Conservation (phyloP, 2,113 vertebrate genomes). For the western clawed frog (Xenopus tropicalis) region UCB_Xtro_10.0 CM004448.2:42391501-42392000, state of each 20-base stretch:
- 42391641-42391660: background rate
- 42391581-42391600: background rate
- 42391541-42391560: background rate
- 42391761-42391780: too few species aligned
- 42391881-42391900: slow-evolving; percentile 97
- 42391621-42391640: background rate
- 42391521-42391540: background rate
- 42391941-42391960: slow-evolving; percentile 95
- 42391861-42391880: slow-evolving; percentile 98
- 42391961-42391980: slow-evolving; percentile 68
- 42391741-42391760: too few species aligned
- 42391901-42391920: slow-evolving; percentile 98
- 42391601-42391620: background rate
- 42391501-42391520: background rate
- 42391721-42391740: too few species aligned
- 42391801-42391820: slow-evolving; percentile 94
- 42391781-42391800: slow-evolving; percentile 59
- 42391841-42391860: slow-evolving; percentile 95
- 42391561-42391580: slow-evolving; percentile 1
- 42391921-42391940: slow-evolving; percentile 93
- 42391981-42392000: slow-evolving; percentile 65
- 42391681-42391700: background rate
- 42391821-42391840: slow-evolving; percentile 96
- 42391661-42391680: background rate
- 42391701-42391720: too few species aligned